Evolutionary conservation across 2,888 invertebrate species (phyloP).

Genomic region (Xylocampa areola): DNA sequence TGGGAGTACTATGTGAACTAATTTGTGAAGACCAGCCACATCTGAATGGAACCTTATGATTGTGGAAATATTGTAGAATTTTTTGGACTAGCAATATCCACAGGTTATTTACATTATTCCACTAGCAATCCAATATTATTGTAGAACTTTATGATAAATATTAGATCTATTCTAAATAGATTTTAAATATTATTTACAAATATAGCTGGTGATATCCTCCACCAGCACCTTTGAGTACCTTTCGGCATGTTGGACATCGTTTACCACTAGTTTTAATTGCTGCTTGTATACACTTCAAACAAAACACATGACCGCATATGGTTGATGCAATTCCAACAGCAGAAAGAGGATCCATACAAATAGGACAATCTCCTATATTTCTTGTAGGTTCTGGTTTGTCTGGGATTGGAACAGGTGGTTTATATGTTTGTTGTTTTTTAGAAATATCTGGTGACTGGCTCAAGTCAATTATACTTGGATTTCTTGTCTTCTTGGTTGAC

Average conservation of each 20-base stretch:
- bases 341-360: conserved; percentile 72
- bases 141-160: background rate
- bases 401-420: background rate
- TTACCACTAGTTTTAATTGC: conserved; percentile 65
- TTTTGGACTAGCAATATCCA: too few species aligned
- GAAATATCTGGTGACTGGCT: background rate
- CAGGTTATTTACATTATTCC: too few species aligned
- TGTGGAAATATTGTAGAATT: too few species aligned
- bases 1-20: too few species aligned
- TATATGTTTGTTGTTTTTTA: conserved; percentile 9
- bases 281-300: conserved; percentile 68
- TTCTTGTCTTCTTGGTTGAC: background rate
- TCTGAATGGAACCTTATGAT: too few species aligned
- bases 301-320: conserved; percentile 77
- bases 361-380: conserved; percentile 71
- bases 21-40: too few species aligned
- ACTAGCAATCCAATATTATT: too few species aligned
- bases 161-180: conserved; percentile 1
- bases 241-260: conserved; percentile 75
- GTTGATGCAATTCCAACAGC: conserved; percentile 68
- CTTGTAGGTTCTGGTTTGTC: background rate
- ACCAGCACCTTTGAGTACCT: conserved; percentile 59
- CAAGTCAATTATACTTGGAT: background rate
- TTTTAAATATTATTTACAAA: conserved; percentile 54
- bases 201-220: conserved; percentile 71